Conservation (phyloP, 2,888 invertebrate genomes). For the Hemaris fuciformis region DNA sequence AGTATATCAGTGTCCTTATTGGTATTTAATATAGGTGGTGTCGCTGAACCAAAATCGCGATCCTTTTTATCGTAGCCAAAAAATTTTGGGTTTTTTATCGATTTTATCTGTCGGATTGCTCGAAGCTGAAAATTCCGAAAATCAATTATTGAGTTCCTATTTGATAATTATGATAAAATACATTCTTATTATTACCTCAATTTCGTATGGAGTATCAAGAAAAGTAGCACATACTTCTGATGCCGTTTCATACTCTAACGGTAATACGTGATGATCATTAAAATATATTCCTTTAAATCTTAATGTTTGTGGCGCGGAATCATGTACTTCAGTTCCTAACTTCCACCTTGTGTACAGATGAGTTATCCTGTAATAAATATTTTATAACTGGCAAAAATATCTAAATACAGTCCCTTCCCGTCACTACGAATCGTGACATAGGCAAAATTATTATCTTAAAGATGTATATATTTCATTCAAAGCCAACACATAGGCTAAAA, state of each 20-base stretch:
- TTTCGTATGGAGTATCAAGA: slow-evolving; percentile 46
- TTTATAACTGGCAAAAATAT: no score
- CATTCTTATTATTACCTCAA: slow-evolving; percentile 48
- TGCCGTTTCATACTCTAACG: slow-evolving; percentile 32
- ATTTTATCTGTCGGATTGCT: slow-evolving; percentile 39
- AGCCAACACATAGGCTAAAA: no score
- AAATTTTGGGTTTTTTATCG: slow-evolving; percentile 29
- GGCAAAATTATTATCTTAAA: no score
- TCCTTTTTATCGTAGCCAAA: slow-evolving; percentile 59
- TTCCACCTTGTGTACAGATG: slow-evolving; percentile 60
- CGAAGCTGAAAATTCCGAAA: slow-evolving; percentile 50
- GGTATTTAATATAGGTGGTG: slow-evolving; percentile 24
- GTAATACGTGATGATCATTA: slow-evolving; percentile 51
- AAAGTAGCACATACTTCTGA: slow-evolving; percentile 39
- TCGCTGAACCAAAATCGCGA: slow-evolving; percentile 35
- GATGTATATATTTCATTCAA: no score
- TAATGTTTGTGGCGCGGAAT: slow-evolving; percentile 37
- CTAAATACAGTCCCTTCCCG: no score
- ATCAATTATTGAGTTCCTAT: not conserved
- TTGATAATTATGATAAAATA: not conserved
- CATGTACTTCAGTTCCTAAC: slow-evolving; percentile 42
- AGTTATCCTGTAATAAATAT: slow-evolving; percentile 54
- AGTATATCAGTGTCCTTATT: slow-evolving; percentile 46
- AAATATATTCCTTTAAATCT: slow-evolving; percentile 36
- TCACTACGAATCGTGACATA: no score